phyloP scores from a whole-genome alignment of 2,888 invertebrate species.

The Melieria omissa region DNA sequence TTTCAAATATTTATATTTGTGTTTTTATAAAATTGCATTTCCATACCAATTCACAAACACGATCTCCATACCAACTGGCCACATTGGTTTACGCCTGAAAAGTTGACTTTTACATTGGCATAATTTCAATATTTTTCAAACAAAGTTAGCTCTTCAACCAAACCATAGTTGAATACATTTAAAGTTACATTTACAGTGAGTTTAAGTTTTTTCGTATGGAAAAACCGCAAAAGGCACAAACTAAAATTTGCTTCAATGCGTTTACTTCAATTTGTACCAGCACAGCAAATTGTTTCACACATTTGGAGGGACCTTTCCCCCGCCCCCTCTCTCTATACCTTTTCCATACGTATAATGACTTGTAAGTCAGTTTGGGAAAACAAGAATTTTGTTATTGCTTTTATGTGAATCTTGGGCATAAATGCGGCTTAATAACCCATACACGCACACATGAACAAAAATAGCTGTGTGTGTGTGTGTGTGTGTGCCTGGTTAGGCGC shows the following conservation, averaged over 20 bases:
- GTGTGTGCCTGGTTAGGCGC: not conserved
- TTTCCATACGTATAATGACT: not conserved
- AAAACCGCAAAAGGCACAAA: not conserved
- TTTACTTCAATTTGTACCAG: too few species aligned
- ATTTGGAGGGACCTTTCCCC: not conserved
- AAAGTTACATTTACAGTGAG: too few species aligned
- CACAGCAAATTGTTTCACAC: not conserved
- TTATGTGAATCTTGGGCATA: not conserved
- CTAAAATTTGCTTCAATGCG: too few species aligned
- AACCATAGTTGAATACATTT: too few species aligned
- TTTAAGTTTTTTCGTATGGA: not conserved
- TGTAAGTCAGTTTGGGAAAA: not conserved
- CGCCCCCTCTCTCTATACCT: not conserved
- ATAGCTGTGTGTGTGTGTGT: not conserved
- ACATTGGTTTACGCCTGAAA: too few species aligned
- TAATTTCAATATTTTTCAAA: too few species aligned
- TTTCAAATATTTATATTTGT: too few species aligned
- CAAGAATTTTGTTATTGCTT: not conserved
- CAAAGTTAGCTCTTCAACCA: too few species aligned
- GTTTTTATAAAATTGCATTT: too few species aligned
- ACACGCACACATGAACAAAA: not conserved
- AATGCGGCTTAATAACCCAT: not conserved
- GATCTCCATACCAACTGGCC: too few species aligned
- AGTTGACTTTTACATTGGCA: too few species aligned
- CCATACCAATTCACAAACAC: too few species aligned